These are phyloP conservation scores for Siderastrea siderea DNA, from an alignment of 92 coral and sea anemone genomes.

Conservation along the genomic window DNA sequence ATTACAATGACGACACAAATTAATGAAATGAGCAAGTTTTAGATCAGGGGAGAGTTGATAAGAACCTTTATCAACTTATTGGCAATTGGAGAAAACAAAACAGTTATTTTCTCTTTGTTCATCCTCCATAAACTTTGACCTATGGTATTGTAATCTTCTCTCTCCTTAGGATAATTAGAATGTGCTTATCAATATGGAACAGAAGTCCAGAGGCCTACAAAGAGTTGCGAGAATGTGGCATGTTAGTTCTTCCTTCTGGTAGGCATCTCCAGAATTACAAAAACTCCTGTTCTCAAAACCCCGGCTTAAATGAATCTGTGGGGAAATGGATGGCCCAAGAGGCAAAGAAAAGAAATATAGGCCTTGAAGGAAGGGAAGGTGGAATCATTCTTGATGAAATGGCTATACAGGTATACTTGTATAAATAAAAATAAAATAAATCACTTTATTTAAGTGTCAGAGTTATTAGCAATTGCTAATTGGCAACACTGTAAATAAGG, in stretches of 20 bases:
- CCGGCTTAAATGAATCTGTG: constrained; percentile 17
- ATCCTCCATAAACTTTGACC: no score
- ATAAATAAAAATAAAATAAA: no score
- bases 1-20: no score
- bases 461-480: no score
- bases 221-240: constrained; percentile 34
- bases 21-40: no score
- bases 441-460: no score
- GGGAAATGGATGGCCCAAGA: constrained; percentile 39
- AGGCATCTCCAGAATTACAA: constrained; percentile 24
- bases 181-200: constrained; percentile 37
- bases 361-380: constrained; percentile 34
- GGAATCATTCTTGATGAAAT: constrained; percentile 49
- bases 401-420: constrained; percentile 15
- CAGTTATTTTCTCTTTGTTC: no score
- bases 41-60: no score
- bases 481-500: no score
- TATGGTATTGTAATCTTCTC: no score
- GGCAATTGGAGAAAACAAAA: no score
- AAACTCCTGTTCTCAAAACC: constrained; percentile 33
- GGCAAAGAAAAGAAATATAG: constrained; percentile 28
- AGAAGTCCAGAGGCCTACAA: constrained; percentile 46
- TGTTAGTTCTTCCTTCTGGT: constrained; percentile 32
- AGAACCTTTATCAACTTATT: no score
- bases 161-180: constrained; percentile 3